Percentiles rank a stretch among this genome's conserved stretches.
phyloP scores from a whole-genome alignment of 2,888 invertebrate genomes.

The Melieria picta region DNA sequence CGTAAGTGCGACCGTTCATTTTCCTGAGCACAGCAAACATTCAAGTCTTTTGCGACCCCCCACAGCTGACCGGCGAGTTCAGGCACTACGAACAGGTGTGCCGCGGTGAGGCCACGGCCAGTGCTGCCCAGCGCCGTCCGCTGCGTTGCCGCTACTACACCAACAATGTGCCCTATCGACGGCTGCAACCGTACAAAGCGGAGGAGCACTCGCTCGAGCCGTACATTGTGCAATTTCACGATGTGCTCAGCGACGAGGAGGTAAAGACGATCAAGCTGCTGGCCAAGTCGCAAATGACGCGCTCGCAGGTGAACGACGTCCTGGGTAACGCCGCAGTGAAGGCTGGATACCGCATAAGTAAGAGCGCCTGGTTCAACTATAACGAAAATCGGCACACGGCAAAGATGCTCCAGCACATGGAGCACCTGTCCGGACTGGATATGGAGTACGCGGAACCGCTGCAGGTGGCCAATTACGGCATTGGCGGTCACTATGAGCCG shows the following conservation, averaged over 20 bases:
- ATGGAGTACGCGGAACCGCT: constrained; percentile 72
- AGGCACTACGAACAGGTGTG: constrained; percentile 66
- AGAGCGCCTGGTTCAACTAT: constrained; percentile 69
- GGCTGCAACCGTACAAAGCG: constrained; percentile 64
- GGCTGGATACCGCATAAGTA: constrained; percentile 76
- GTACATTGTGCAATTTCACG: constrained; percentile 69
- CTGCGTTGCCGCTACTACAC: constrained; percentile 51
- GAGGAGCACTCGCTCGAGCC: constrained; percentile 69
- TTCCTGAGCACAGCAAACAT: too few species aligned
- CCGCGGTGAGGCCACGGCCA: constrained; percentile 48
- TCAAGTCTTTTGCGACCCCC: background rate
- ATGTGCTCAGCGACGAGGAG: constrained; percentile 69
- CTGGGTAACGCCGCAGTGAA: constrained; percentile 84
- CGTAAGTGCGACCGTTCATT: constrained; percentile 22
- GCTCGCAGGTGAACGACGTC: constrained; percentile 78
- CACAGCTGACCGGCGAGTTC: constrained; percentile 49
- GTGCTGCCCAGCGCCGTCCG: constrained; percentile 38
- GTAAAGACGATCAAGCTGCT: constrained; percentile 68
- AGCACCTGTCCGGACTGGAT: constrained; percentile 69
- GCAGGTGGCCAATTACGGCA: constrained; percentile 77
- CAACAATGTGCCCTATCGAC: constrained; percentile 43
- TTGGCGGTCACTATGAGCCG: constrained; percentile 75
- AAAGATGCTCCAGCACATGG: constrained; percentile 74
- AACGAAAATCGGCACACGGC: constrained; percentile 40
- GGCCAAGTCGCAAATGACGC: constrained; percentile 67